Base-by-base conservation (phyloP, 2,797 vertebrate genomes). In the Ceyx erithaca region DNA sequence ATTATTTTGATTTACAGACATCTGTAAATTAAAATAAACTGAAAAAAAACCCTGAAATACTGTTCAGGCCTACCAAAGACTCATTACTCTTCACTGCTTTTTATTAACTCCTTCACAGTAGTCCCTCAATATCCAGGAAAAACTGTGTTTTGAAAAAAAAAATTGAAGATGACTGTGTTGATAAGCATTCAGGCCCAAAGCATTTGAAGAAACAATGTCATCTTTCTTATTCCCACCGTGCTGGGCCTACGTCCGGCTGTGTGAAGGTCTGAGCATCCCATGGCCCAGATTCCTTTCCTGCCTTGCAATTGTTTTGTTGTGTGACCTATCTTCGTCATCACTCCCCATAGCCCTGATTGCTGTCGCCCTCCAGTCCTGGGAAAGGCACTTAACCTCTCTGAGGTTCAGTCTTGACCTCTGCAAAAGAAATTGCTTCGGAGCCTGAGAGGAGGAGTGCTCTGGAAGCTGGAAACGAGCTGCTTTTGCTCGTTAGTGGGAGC, bases 281-380 rank as follows among this genome's bases (percentile, higher is more conserved):
- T 95, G 90, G 92, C 93, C 84, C 90, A 89, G 81, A 90, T 96
- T 93, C 94, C 90, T 90, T 94, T 90, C 84, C 86, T 92, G 81
- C 63, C 88, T 94, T 83, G 58, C 79, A 90, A 83, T 87, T 94
- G 93, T 96, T 90, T 48, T 80, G 76, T 86, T 92, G 66, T 0
- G 0, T 93, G 95, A 94, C 94, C 86, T 92, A 66, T 94, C 94
- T 95, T 77, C 75, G 12, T 92, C 92, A 93, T 79, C 28, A 1
- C 69, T 87, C 79, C 72, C 84, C 82, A 66, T 33, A 68, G 75
- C 81, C 88, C 66, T 66, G 28, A 40, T 10, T 89, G 58, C 86
- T 87, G 86, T 68, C 1, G 0, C 66, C 28, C 76, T 89, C 59
- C 70, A 90, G 88, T 6, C 90, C 88, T 94, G 93, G 92, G 93